Conservation (phyloP, 2,113 vertebrate species). For the Sarotherodon lohbergeri region DNA sequence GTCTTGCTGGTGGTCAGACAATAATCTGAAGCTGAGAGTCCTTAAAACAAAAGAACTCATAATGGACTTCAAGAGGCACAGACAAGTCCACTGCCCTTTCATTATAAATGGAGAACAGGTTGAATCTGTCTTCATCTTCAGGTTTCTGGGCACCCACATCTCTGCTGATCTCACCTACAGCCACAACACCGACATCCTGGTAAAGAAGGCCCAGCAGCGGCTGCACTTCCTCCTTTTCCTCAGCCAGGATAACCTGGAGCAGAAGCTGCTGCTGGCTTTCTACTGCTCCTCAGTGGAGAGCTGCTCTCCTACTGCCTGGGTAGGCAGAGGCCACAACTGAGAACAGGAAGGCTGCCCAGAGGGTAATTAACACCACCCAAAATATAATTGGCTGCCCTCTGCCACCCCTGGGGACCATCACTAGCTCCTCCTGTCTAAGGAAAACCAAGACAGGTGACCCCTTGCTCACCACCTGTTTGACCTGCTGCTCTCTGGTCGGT, state of each 20-base stretch:
- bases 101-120: background rate
- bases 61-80: background rate
- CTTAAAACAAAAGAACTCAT: background rate
- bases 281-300: accelerated
- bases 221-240: background rate
- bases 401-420: accelerated
- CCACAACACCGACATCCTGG: background rate
- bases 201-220: background rate
- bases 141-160: background rate
- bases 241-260: accelerated
- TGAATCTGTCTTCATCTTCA: background rate
- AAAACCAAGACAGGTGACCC: background rate
- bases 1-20: accelerated
- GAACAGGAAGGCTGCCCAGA: background rate
- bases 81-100: background rate
- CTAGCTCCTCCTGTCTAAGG: accelerated
- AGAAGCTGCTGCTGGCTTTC: background rate
- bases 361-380: background rate
- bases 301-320: background rate
- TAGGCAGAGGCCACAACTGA: background rate
- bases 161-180: background rate
- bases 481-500: background rate
- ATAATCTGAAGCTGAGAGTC: background rate
- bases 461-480: background rate
- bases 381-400: background rate